phyloP scores from a whole-genome alignment of 64 coral and sea anemone species.

The Actinia tenebrosa region DNA sequence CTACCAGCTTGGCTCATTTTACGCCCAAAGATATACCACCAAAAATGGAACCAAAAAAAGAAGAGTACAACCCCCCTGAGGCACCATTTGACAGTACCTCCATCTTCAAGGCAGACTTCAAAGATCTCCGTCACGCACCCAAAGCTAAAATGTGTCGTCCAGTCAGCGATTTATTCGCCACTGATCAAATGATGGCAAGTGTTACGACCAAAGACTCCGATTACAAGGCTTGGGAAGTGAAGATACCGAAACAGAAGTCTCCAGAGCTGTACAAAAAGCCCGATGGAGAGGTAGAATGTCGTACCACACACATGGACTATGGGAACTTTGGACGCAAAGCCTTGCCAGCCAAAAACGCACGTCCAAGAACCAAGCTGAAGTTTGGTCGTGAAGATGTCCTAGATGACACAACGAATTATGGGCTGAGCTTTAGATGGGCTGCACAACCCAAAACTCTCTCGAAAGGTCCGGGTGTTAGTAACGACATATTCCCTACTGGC shows the following conservation, averaged over 20 bases:
- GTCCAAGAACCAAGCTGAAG: conserved; percentile 83
- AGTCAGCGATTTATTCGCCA: conserved; percentile 81
- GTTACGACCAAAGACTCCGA: conserved; percentile 59
- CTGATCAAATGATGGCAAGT: conserved; percentile 55
- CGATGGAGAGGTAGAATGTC: conserved; percentile 62
- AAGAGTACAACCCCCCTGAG: conserved; percentile 49
- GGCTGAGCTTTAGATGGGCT: conserved; percentile 59
- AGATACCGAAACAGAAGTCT: conserved; percentile 64
- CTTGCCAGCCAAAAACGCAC: conserved; percentile 63
- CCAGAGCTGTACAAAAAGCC: conserved; percentile 76
- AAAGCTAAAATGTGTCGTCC: conserved; percentile 75
- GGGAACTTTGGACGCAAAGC: conserved; percentile 69
- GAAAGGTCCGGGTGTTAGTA: conserved; percentile 55
- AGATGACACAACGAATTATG: conserved; percentile 81
- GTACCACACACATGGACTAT: conserved; percentile 84
- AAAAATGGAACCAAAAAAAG: conserved; percentile 51
- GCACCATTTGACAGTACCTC: conserved; percentile 85
- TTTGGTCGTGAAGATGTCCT: conserved; percentile 78
- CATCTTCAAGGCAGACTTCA: conserved; percentile 73
- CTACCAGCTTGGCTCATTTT: conserved; percentile 53
- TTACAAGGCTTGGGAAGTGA: conserved; percentile 68
- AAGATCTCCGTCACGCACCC: conserved; percentile 50
- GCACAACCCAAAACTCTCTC: conserved; percentile 45
- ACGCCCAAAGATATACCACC: conserved; percentile 65
- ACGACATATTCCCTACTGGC: conserved; percentile 75